phyloP scores from a whole-genome alignment of 1,140 invertebrate species.

The Microplitis mediator region DNA sequence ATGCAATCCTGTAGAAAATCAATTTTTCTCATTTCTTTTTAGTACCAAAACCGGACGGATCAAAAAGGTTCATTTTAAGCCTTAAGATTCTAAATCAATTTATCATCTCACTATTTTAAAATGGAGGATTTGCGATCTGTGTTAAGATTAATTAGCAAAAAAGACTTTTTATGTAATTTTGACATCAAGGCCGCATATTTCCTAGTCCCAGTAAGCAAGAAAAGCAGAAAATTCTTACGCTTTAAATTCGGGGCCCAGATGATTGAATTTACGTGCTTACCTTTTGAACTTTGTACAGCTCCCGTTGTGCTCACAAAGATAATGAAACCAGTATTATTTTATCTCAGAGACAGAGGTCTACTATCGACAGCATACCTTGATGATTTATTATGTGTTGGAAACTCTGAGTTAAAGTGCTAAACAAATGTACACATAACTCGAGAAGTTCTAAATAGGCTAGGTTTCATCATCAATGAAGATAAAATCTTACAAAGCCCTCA shows the following conservation, averaged over 20 bases:
- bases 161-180: background rate
- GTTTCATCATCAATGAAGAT: constrained; percentile 12
- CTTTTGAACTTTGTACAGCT: background rate
- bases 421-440: background rate
- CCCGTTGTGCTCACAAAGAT: constrained; percentile 10
- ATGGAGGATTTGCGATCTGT: background rate
- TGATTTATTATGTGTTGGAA: background rate
- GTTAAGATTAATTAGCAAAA: background rate
- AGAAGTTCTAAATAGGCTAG: background rate
- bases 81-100: constrained; percentile 2
- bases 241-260: background rate
- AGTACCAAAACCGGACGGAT: background rate
- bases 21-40: constrained; percentile 3
- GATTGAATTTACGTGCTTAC: background rate
- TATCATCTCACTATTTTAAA: constrained; percentile 2
- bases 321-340: background rate
- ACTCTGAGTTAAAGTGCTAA: background rate
- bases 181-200: constrained; percentile 13
- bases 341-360: background rate
- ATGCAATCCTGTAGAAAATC: background rate
- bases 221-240: background rate
- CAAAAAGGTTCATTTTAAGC: constrained; percentile 3
- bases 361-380: constrained; percentile 1
- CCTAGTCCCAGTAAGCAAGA: background rate
- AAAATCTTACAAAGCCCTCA: background rate